Base-by-base conservation (phyloP, 2,888 invertebrate genomes). In the Allophyes oxyacanthae region DNA sequence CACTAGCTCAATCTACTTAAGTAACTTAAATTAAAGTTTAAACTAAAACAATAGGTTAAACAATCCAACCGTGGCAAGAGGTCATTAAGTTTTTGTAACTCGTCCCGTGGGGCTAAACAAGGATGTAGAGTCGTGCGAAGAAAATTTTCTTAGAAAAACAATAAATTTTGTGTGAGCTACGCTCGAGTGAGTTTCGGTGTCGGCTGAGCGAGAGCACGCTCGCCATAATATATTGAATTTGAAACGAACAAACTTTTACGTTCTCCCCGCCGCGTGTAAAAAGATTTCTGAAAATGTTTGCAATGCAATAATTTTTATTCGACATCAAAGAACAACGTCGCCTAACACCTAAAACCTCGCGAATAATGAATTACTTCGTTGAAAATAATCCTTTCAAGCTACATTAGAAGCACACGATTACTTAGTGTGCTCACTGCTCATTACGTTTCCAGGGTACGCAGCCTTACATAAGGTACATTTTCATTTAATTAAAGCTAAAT, bases 221-320 rank as follows among this genome's bases (percentile, higher is more conserved):
- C 92, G 87, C 91, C 88, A 87, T 93, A 94, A 93, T 93, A 94
- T 93, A 94, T 94, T 94, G 93, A 92, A 94, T 94, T 92, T 92
- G 91, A 93, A 94, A 91, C 91, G 92, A 91, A 93, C 91, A 92
- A 94, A 93, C 89, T 94, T 93, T 91, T 83, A 85, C 91, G 88
- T 90, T 89, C 87, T 84, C 84, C 80, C 80, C 81, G 84, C 86
- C 85, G 86, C 86, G 83, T 88, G 88, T 91, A 90, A 91, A 91
- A 91, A 90, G 90, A 92, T 92, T 91, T 84, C 88, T 81, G 81
- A 84, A 85, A 91, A 90, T 92, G 89, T 90, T 91, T 89, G 89
- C 89, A 87, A 89, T 89, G 86, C 88, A 87, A 88, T 90, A 85
- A 86, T 88, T 89, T 89, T 86, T 83, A 86, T 87, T 83, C 71